Conservation (phyloP, 2,113 vertebrate species). For the Dermatemys mawii region DNA sequence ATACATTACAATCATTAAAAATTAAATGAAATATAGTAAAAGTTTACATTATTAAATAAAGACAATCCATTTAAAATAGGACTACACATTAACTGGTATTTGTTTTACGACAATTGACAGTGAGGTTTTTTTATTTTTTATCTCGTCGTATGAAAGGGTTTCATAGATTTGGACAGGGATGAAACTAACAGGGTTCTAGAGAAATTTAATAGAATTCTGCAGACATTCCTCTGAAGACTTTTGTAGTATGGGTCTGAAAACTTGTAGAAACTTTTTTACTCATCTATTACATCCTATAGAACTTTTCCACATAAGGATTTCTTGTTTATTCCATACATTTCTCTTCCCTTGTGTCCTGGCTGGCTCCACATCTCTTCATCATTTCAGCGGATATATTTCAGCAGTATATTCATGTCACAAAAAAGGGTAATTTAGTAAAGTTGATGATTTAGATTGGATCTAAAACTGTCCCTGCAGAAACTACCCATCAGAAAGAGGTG, state of each 20-base stretch:
- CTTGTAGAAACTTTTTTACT: neutral
- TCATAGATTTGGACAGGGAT: neutral
- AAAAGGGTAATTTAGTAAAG: constrained; percentile 24
- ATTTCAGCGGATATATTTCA: neutral
- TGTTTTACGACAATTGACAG: neutral
- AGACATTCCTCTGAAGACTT: neutral
- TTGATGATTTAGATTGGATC: neutral
- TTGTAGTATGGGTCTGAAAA: neutral
- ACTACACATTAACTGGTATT: fast-evolving
- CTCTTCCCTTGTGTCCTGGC: neutral
- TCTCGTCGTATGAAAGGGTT: neutral
- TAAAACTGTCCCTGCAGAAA: neutral
- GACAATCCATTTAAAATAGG: neutral
- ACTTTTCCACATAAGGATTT: neutral
- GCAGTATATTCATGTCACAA: neutral
- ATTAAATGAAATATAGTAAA: neutral
- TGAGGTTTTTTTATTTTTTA: neutral
- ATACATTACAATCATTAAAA: neutral
- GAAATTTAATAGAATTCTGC: neutral
- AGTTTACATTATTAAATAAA: neutral
- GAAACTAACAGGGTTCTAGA: neutral
- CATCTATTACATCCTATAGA: neutral
- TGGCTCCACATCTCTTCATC: neutral
- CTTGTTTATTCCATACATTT: neutral
- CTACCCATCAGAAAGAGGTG: neutral